phyloP scores from a whole-genome alignment of 2,888 invertebrate genomes.

The Pomacea canaliculata region DNA sequence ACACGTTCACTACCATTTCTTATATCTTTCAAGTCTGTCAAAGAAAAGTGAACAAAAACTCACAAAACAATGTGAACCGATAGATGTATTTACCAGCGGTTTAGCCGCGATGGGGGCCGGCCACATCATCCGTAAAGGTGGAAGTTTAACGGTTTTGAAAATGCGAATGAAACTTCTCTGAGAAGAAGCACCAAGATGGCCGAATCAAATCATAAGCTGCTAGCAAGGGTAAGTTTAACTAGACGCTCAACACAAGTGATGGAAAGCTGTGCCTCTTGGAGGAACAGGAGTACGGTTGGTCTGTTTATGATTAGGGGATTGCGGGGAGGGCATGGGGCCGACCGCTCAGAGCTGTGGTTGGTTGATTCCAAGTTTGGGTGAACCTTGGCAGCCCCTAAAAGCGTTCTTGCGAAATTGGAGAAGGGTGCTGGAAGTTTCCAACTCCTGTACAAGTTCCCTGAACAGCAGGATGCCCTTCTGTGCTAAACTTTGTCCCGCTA shows the following conservation, averaged over 20 bases:
- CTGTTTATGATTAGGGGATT: slow-evolving; percentile 13
- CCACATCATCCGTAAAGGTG: slow-evolving; percentile 36
- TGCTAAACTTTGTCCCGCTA: no score
- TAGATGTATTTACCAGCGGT: slow-evolving; percentile 32
- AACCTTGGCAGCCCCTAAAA: slow-evolving; percentile 8
- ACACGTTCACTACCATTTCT: no score
- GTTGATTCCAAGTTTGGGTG: slow-evolving; percentile 29
- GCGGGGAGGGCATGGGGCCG: slow-evolving; percentile 1
- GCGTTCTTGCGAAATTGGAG: slow-evolving; percentile 17
- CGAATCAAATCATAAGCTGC: slow-evolving; percentile 5
- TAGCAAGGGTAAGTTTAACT: not conserved
- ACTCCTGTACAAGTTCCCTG: not conserved
- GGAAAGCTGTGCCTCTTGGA: slow-evolving; percentile 7
- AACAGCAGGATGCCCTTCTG: no score
- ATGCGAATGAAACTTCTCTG: slow-evolving; percentile 1
- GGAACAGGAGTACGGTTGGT: slow-evolving; percentile 26
- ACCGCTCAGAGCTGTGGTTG: slow-evolving; percentile 25
- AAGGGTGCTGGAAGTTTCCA: slow-evolving; percentile 22
- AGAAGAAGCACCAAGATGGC: slow-evolving; percentile 3
- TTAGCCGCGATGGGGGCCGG: slow-evolving; percentile 35
- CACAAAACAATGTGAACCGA: slow-evolving; percentile 2
- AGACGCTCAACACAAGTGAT: no score
- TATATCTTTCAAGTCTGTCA: no score
- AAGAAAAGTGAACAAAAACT: slow-evolving; percentile 3
- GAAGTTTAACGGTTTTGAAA: not conserved